These are phyloP conservation scores for Gymnopithys bicolor DNA, from an alignment of 2,797 vertebrate genomes.

Conservation along the genomic window DNA sequence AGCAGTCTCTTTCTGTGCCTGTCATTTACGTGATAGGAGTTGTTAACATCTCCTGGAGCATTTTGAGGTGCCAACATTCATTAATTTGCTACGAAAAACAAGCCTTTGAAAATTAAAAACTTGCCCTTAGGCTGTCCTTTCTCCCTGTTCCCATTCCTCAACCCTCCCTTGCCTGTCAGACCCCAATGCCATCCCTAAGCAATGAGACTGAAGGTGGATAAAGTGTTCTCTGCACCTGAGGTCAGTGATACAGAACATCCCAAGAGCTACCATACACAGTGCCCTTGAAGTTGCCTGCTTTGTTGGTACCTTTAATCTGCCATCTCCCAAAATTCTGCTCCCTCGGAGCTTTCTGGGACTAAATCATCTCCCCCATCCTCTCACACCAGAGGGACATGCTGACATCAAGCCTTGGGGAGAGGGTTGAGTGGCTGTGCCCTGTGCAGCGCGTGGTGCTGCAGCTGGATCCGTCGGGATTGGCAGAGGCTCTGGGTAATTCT, in stretches of 20 bases:
- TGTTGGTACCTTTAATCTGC: not conserved
- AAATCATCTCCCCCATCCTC: not conserved
- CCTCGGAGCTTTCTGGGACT: not conserved
- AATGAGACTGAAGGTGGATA: not conserved
- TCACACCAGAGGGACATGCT: not conserved
- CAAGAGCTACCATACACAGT: rapidly evolving
- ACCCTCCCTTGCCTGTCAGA: not conserved
- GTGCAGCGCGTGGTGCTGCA: not conserved
- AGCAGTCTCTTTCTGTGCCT: not conserved
- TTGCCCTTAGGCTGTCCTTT: not conserved
- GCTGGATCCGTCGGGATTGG: not conserved
- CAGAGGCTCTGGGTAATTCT: not conserved
- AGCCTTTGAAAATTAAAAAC: not conserved
- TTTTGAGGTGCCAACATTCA: not conserved
- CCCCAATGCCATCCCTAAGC: not conserved
- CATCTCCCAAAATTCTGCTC: not conserved
- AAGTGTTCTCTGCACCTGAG: not conserved
- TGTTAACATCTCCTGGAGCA: conserved; percentile 15
- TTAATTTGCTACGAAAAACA: conserved; percentile 25
- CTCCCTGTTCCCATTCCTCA: not conserved
- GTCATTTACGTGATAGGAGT: not conserved
- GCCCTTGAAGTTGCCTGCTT: not conserved
- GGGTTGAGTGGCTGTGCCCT: not conserved
- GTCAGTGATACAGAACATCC: rapidly evolving
- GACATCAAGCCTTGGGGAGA: not conserved